These are phyloP conservation scores for Dipodomys stephensi DNA, from an alignment of 2,113 vertebrate species.

Conservation along the genomic window DNA sequence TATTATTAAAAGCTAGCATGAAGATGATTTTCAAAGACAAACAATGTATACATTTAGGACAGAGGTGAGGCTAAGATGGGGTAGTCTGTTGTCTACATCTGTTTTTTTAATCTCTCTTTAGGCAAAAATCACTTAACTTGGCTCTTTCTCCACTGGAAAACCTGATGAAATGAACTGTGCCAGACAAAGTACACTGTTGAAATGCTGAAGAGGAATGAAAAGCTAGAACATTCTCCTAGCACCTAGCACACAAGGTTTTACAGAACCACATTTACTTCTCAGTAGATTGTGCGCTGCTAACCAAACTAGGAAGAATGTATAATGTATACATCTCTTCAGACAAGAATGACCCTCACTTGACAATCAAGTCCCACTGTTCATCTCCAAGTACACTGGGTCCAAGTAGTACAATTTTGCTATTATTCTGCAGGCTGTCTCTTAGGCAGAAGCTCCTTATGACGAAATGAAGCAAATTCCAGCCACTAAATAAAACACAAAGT, in stretches of 20 bases:
- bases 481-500: constrained; percentile 20
- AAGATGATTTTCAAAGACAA: constrained; percentile 16
- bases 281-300: not conserved
- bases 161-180: not conserved
- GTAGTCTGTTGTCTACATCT: not conserved
- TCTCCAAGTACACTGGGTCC: not conserved
- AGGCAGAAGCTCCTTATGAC: constrained; percentile 36
- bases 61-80: not conserved
- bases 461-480: constrained; percentile 53
- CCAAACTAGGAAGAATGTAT: not conserved
- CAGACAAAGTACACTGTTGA: not conserved
- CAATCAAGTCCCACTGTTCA: not conserved
- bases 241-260: not conserved
- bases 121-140: not conserved
- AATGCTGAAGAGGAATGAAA: not conserved
- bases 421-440: constrained; percentile 36
- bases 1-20: not conserved
- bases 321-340: not conserved
- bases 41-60: not conserved
- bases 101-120: not conserved
- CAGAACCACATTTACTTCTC: constrained; percentile 2
- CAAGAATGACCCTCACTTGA: not conserved
- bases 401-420: constrained; percentile 53
- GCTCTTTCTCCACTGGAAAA: not conserved
- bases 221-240: constrained; percentile 5